These are phyloP conservation scores for Chaetops frenatus DNA, from an alignment of 2,113 vertebrate species.

Conservation along the genomic window DNA sequence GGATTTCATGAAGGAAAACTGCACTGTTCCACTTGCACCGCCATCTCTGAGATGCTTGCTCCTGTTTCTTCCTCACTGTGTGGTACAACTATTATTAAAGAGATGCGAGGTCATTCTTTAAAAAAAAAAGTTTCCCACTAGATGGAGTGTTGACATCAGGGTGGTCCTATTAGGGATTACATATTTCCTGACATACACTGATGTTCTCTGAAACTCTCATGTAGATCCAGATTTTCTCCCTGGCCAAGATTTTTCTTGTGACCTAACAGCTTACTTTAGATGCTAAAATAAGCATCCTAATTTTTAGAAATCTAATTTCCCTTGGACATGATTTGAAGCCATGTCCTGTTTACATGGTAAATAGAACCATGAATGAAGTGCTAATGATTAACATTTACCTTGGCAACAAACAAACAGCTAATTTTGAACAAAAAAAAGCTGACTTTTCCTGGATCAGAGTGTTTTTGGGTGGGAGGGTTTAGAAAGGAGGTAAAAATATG, in stretches of 20 bases:
- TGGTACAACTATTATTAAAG: neutral
- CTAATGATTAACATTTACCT: neutral
- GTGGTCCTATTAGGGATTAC: neutral
- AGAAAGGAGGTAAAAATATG: neutral
- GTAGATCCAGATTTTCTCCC: neutral
- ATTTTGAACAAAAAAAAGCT: neutral
- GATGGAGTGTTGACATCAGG: neutral
- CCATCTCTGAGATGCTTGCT: neutral
- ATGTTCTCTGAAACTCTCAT: neutral
- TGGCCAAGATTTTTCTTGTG: neutral
- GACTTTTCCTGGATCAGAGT: neutral
- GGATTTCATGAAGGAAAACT: neutral
- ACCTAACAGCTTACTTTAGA: neutral
- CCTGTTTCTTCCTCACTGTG: neutral
- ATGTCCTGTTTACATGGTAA: neutral
- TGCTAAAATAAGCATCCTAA: neutral
- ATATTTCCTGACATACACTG: neutral
- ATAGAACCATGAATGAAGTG: neutral
- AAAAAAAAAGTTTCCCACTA: neutral
- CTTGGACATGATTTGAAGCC: neutral
- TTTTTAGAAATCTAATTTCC: conserved; percentile 6
- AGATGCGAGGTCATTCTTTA: neutral
- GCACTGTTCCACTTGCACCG: neutral
- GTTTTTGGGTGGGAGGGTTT: neutral
- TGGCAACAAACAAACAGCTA: neutral